A percentile compares a stretch with the other conserved stretches of the same genome.
Evolutionary conservation across 2,888 invertebrate species (phyloP).

Genomic region (Homarus gammarus): DNA sequence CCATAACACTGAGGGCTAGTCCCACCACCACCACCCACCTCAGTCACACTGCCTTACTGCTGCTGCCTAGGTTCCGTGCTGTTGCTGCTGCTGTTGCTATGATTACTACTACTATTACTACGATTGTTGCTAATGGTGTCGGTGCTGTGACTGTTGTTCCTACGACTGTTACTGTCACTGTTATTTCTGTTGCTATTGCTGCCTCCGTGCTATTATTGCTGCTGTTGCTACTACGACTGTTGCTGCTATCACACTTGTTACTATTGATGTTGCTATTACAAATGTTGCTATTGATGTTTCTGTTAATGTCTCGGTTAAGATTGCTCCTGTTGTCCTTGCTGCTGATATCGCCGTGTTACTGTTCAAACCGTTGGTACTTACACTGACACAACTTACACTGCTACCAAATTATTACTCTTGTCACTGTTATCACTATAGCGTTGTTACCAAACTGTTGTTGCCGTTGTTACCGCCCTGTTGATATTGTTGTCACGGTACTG

Average conservation of each 20-base stretch:
- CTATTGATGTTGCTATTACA: no score
- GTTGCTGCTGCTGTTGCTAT: neutral
- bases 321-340: no score
- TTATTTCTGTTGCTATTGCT: neutral
- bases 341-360: no score
- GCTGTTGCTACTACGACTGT: neutral
- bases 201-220: neutral
- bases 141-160: neutral
- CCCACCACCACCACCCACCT: neutral
- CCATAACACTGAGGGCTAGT: constrained; percentile 42
- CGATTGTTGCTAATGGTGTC: constrained; percentile 16
- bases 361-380: no score
- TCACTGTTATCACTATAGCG: neutral
- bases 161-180: neutral
- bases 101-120: neutral
- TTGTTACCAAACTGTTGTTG: neutral
- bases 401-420: neutral
- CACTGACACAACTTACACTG: no score
- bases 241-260: no score
- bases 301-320: no score
- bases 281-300: no score
- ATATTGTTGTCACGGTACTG: neutral
- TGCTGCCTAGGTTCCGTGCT: no score
- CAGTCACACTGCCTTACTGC: neutral
- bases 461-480: neutral